Percentiles rank a stretch among this genome's conserved stretches.
phyloP scores from a whole-genome alignment of 2,888 invertebrate genomes.

The Dryocosmus kuriphilus region DNA sequence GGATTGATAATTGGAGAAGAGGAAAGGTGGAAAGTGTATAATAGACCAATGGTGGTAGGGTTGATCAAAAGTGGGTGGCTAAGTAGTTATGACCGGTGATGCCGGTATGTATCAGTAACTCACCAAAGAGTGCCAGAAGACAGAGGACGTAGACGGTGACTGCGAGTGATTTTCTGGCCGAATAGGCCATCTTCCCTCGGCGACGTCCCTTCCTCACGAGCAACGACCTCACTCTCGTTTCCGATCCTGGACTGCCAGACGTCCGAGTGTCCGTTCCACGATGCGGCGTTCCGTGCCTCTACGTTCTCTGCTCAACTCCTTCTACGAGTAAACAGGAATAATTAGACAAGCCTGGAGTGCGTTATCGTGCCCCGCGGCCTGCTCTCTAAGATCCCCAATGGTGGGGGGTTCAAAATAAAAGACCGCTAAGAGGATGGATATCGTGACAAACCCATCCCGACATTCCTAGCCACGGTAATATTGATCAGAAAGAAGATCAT shows the following conservation, averaged over 20 bases:
- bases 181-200: constrained; percentile 61
- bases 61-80: background rate
- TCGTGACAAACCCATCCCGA: constrained; percentile 32
- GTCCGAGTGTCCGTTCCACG: constrained; percentile 48
- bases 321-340: constrained; percentile 72
- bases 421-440: constrained; percentile 14
- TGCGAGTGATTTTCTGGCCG: constrained; percentile 54
- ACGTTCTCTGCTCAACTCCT: constrained; percentile 53
- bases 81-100: background rate
- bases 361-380: constrained; percentile 62
- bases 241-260: constrained; percentile 53
- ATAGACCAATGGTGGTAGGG: background rate
- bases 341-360: constrained; percentile 66
- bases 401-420: constrained; percentile 36
- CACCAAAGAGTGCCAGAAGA: constrained; percentile 72
- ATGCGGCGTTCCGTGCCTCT: constrained; percentile 56
- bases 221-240: constrained; percentile 59
- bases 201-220: constrained; percentile 51
- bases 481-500: constrained; percentile 12
- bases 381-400: constrained; percentile 43
- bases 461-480: constrained; percentile 9
- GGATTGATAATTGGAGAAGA: background rate
- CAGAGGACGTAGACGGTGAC: constrained; percentile 68
- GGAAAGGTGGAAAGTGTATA: background rate
- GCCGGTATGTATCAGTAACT: constrained; percentile 64